These are phyloP conservation scores for Nomada goodeniana DNA, from an alignment of 2,888 invertebrate genomes.

Conservation along the genomic window DNA sequence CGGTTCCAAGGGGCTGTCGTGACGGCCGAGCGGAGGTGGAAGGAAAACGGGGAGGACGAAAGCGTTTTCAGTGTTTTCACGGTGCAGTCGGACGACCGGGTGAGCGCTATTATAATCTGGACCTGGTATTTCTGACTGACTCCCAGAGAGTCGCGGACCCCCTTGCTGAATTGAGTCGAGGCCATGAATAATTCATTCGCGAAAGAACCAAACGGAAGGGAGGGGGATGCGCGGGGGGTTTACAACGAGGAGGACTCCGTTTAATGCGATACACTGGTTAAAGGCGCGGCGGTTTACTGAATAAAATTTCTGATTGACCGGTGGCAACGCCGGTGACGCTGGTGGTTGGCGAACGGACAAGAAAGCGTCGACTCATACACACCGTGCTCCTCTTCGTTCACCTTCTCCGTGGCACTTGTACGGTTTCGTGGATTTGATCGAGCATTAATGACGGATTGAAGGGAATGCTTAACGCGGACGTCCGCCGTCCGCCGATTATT, in stretches of 20 bases:
- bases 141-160: conserved; percentile 76
- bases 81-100: conserved; percentile 54
- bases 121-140: conserved; percentile 78
- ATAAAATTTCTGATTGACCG: conserved; percentile 82
- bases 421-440: conserved; percentile 53
- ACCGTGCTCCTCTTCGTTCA: conserved; percentile 40
- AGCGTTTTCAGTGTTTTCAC: conserved; percentile 65
- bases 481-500: conserved; percentile 21
- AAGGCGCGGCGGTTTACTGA: conserved; percentile 80
- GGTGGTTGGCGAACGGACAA: conserved; percentile 68
- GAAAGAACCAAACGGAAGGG: conserved; percentile 55
- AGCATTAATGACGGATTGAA: conserved; percentile 58
- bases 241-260: conserved; percentile 74
- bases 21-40: neutral
- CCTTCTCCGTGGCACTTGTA: conserved; percentile 17
- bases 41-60: neutral
- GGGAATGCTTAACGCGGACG: conserved; percentile 52
- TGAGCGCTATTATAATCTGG: conserved; percentile 76
- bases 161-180: conserved; percentile 80
- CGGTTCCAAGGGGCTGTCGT: conserved; percentile 38
- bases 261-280: conserved; percentile 82
- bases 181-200: conserved; percentile 82
- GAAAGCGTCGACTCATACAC: conserved; percentile 76
- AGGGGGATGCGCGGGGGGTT: conserved; percentile 44
- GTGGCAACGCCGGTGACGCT: conserved; percentile 77